Evolutionary conservation across 2,797 vertebrate genomes (phyloP).

Genomic region (Chelon labrosus): DNA sequence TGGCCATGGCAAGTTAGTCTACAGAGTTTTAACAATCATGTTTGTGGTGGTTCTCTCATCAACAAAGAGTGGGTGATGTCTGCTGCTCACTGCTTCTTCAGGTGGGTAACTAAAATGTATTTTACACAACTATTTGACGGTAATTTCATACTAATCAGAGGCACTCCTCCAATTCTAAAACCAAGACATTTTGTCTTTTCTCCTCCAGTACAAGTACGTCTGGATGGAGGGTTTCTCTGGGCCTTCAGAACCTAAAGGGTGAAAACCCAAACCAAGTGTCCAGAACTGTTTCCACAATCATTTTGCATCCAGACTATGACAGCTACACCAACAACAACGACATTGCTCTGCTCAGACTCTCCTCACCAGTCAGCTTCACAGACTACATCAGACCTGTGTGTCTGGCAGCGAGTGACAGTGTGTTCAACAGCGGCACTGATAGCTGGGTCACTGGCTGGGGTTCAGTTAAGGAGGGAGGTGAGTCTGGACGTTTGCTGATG

Average conservation of each 20-base stretch:
- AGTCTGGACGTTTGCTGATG: slow-evolving; percentile 18
- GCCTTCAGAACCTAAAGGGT: slow-evolving; percentile 47
- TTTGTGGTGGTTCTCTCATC: slow-evolving; percentile 77
- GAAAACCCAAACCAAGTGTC: slow-evolving; percentile 56
- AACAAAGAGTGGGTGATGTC: slow-evolving; percentile 75
- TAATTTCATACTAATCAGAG: too few species aligned
- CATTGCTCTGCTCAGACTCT: slow-evolving; percentile 77
- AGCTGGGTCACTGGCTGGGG: slow-evolving; percentile 71
- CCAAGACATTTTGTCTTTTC: neutral
- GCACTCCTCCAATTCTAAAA: neutral
- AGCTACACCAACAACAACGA: slow-evolving; percentile 51
- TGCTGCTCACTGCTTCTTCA: slow-evolving; percentile 68
- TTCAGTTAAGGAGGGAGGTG: slow-evolving; percentile 59
- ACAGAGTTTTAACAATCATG: slow-evolving; percentile 10
- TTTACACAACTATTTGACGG: too few species aligned
- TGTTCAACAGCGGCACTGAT: slow-evolving; percentile 64
- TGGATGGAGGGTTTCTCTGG: slow-evolving; percentile 50
- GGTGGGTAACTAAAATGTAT: slow-evolving; percentile 1
- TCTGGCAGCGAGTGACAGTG: slow-evolving; percentile 75
- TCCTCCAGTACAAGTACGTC: neutral
- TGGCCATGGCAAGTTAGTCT: slow-evolving; percentile 78
- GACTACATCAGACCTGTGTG: slow-evolving; percentile 85
- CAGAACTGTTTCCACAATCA: slow-evolving; percentile 24
- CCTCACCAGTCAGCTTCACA: slow-evolving; percentile 71
- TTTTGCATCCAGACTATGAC: slow-evolving; percentile 63